A percentile compares a stretch with the other conserved stretches of the same genome.
Conservation (phyloP, 1,140 invertebrate genomes). For the Scaptodrosophila lebanonensis region DNA sequence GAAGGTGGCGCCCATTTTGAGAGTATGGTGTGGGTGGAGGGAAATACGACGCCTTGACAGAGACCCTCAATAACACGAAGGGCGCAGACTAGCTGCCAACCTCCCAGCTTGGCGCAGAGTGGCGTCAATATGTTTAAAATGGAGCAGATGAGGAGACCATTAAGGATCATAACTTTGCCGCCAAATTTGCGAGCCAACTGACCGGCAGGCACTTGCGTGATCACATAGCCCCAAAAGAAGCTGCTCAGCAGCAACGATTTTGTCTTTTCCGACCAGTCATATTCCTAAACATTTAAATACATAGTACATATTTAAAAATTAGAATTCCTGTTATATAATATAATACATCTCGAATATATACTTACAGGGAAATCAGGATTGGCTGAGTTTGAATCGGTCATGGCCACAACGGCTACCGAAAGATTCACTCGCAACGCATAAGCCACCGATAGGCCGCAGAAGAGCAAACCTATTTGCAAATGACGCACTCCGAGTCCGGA, state of each 20-base stretch:
- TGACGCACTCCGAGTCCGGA: constrained; percentile 82
- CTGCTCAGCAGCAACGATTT: constrained; percentile 81
- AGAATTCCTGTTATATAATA: not conserved
- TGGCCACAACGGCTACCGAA: constrained; percentile 81
- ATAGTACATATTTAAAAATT: not conserved
- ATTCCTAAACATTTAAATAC: constrained; percentile 76
- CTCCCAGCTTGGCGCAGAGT: constrained; percentile 70
- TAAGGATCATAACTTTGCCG: constrained; percentile 81
- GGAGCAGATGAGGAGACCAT: constrained; percentile 78
- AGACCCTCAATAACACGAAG: constrained; percentile 87
- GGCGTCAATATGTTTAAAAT: constrained; percentile 78
- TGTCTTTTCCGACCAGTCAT: constrained; percentile 78
- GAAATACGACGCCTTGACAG: constrained; percentile 87
- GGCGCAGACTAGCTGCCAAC: constrained; percentile 80
- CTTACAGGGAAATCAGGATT: constrained; percentile 70
- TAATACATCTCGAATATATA: not conserved
- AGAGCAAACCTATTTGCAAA: constrained; percentile 81
- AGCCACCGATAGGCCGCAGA: constrained; percentile 80
- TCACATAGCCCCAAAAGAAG: constrained; percentile 82
- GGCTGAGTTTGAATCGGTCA: constrained; percentile 52
- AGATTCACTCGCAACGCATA: constrained; percentile 82
- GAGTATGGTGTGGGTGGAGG: constrained; percentile 86
- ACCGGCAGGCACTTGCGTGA: constrained; percentile 82
- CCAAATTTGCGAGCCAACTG: constrained; percentile 83
- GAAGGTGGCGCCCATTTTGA: constrained; percentile 85